phyloP scores from a whole-genome alignment of 2,888 invertebrate genomes.

The Ochropleura plecta region DNA sequence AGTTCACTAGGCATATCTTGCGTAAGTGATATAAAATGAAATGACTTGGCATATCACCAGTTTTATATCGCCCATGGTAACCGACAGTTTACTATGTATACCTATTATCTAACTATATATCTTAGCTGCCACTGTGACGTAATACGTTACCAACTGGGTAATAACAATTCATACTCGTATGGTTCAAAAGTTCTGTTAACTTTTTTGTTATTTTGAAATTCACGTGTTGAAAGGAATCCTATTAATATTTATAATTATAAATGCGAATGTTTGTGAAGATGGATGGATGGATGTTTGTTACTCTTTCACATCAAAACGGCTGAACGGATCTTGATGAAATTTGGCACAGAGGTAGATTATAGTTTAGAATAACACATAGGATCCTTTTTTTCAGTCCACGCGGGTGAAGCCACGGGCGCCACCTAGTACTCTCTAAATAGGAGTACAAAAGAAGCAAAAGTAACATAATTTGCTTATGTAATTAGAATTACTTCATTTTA shows the following conservation, averaged over 20 bases:
- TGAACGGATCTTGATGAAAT: no score
- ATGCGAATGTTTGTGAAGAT: no score
- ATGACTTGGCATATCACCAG: constrained; percentile 66
- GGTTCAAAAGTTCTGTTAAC: neutral
- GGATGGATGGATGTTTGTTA: no score
- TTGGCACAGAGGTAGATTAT: no score
- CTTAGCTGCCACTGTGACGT: constrained; percentile 39
- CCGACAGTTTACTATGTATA: constrained; percentile 51
- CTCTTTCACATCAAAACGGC: no score
- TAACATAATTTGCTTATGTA: neutral
- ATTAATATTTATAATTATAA: no score
- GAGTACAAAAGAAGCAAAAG: neutral
- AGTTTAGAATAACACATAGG: no score
- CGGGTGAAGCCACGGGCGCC: no score
- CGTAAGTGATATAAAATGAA: constrained; percentile 50
- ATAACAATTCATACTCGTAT: neutral
- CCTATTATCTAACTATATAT: constrained; percentile 46
- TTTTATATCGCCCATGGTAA: constrained; percentile 62
- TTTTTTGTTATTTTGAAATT: neutral
- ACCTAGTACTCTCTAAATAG: no score
- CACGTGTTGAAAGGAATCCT: neutral
- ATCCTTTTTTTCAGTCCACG: no score
- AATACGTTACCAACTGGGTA: constrained; percentile 36
- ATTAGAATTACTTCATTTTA: neutral
- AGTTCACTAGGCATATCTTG: constrained; percentile 41